phyloP scores from a whole-genome alignment of 30 jellyfish, hydroid and myxozoan species.

The Chrysaora quinquecirrha region DNA sequence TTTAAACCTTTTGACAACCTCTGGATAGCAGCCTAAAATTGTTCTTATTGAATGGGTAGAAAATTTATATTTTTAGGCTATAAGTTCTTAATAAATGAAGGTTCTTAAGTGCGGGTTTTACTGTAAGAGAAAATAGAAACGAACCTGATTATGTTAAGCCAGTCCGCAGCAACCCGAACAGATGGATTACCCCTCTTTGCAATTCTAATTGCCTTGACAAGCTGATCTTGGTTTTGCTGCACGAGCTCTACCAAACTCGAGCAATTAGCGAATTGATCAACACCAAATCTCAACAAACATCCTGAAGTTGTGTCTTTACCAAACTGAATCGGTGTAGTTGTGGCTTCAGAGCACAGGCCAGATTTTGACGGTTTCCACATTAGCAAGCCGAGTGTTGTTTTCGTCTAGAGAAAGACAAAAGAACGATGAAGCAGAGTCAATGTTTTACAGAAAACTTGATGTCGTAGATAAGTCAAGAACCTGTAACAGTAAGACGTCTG shows the following conservation, averaged over 20 bases:
- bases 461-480: too few relatives aligned
- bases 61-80: too few relatives aligned
- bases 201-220: constrained; percentile 16
- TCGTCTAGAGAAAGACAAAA: too few relatives aligned
- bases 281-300: constrained; percentile 36
- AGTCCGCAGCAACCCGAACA: constrained; percentile 27
- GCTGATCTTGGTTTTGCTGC: constrained; percentile 18
- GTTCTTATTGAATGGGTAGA: too few relatives aligned
- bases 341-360: constrained; percentile 42
- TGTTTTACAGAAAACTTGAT: too few relatives aligned
- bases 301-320: constrained; percentile 55
- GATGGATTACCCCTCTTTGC: constrained; percentile 70
- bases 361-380: constrained; percentile 39
- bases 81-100: too few relatives aligned
- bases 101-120: too few relatives aligned
- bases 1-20: too few relatives aligned
- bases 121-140: too few relatives aligned
- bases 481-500: too few relatives aligned
- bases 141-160: constrained; percentile 58
- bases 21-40: too few relatives aligned
- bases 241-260: constrained; percentile 24
- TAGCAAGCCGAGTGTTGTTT: constrained; percentile 41
- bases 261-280: constrained; percentile 55
- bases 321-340: constrained; percentile 36
- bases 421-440: too few relatives aligned